These are phyloP conservation scores for Thamnaconus septentrionalis DNA, from an alignment of 2,113 vertebrate genomes.

Conservation along the genomic window DNA sequence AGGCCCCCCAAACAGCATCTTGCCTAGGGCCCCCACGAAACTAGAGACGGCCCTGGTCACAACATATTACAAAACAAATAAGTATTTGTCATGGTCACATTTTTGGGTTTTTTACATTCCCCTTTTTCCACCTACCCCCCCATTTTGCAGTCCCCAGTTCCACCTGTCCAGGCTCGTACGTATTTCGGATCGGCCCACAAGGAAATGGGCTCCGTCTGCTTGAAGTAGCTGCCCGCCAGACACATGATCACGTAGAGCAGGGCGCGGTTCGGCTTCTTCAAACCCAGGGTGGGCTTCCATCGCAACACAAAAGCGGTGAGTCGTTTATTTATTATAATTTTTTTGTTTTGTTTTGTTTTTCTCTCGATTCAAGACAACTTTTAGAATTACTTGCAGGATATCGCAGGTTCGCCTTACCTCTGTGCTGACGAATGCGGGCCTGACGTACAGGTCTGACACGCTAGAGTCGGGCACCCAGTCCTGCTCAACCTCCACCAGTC, in stretches of 20 bases:
- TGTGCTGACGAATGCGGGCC: constrained; percentile 66
- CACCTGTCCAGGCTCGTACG: constrained; percentile 87
- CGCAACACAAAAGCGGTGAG: neutral
- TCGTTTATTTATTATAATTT: too few relatives aligned
- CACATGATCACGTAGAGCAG: constrained; percentile 52
- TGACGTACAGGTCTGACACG: constrained; percentile 82
- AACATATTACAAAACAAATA: too few relatives aligned
- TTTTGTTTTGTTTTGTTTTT: neutral
- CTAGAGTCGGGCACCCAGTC: constrained; percentile 86
- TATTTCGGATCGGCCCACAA: constrained; percentile 90
- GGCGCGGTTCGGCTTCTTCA: constrained; percentile 27
- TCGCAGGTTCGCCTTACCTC: constrained; percentile 21
- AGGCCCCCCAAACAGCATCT: too few relatives aligned
- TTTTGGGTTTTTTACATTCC: too few relatives aligned
- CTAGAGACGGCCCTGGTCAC: too few relatives aligned
- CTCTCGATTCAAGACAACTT: neutral
- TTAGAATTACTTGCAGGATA: too few relatives aligned
- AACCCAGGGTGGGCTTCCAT: constrained; percentile 26
- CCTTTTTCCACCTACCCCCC: constrained; percentile 80
- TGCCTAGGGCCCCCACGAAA: too few relatives aligned
- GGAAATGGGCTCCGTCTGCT: constrained; percentile 76
- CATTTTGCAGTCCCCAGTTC: constrained; percentile 90
- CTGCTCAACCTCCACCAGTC: constrained; percentile 85
- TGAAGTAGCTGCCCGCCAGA: constrained; percentile 38
- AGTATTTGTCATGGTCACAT: too few relatives aligned